phyloP scores from a whole-genome alignment of 2,888 invertebrate species.

The Idaea biselata region DNA sequence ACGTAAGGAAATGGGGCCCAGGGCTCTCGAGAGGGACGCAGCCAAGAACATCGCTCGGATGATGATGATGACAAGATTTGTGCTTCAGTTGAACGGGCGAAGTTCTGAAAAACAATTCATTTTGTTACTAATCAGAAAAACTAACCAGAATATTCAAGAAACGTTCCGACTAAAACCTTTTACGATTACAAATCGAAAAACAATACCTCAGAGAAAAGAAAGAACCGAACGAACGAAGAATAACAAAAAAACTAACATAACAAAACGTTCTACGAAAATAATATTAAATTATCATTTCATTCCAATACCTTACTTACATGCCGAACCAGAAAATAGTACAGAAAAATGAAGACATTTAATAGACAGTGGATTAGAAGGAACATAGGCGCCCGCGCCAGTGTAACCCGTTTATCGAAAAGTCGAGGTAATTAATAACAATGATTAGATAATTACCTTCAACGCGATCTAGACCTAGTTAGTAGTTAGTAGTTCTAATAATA shows the following conservation, averaged over 20 bases:
- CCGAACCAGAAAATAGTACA: constrained; percentile 23
- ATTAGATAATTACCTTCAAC: too few relatives aligned
- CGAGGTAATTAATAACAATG: too few relatives aligned
- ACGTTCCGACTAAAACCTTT: neutral
- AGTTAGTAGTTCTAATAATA: too few relatives aligned
- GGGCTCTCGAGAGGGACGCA: too few relatives aligned
- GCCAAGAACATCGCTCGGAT: too few relatives aligned
- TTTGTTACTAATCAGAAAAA: neutral
- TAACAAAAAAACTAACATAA: neutral
- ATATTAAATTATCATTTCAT: neutral
- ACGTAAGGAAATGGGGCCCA: too few relatives aligned
- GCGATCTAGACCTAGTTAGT: too few relatives aligned
- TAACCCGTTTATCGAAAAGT: too few relatives aligned
- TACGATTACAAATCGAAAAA: neutral
- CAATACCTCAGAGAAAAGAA: neutral
- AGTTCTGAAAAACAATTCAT: too few relatives aligned
- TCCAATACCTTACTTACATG: constrained; percentile 10
- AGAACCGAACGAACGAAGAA: neutral
- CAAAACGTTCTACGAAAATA: constrained; percentile 1
- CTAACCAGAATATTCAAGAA: neutral
- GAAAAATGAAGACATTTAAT: constrained; percentile 9
- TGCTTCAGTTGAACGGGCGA: too few relatives aligned
- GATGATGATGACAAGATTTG: too few relatives aligned
- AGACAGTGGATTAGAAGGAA: neutral
- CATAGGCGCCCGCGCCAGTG: too few relatives aligned